Conservation (phyloP, 2,888 invertebrate genomes). For the Chrysotoxum bicinctum region DNA sequence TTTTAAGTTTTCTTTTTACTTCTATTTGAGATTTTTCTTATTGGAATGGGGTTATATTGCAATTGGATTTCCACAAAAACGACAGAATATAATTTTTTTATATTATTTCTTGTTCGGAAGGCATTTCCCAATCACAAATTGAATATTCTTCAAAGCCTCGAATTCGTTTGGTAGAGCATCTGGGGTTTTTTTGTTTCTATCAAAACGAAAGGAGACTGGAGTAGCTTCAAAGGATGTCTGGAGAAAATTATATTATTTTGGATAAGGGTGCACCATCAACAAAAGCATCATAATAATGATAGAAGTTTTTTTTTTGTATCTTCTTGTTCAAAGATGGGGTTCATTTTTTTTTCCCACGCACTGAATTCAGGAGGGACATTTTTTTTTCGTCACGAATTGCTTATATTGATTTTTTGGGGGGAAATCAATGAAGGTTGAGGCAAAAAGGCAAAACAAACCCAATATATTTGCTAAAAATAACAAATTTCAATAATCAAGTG, state of each 20-base stretch:
- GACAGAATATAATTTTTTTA: not conserved
- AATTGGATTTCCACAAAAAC: slow-evolving; percentile 5
- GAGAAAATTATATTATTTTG: slow-evolving; percentile 4
- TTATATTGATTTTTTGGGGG: not conserved
- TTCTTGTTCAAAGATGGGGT: not conserved
- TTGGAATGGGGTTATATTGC: slow-evolving; percentile 13
- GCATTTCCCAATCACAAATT: slow-evolving; percentile 16
- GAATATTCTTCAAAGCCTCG: slow-evolving; percentile 7
- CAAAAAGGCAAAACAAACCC: not conserved
- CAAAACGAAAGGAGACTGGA: not conserved
- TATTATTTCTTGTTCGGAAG: not conserved
- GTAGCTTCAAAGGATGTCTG: slow-evolving; percentile 17
- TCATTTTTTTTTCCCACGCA: not conserved
- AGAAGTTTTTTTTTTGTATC: not conserved
- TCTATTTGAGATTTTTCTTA: not conserved
- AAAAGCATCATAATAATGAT: not conserved
- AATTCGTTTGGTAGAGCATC: not conserved
- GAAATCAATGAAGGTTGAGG: not conserved
- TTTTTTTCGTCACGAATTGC: not conserved
- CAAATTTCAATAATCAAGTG: not conserved
- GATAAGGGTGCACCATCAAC: not conserved
- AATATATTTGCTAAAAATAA: slow-evolving; percentile 4
- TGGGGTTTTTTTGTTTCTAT: not conserved
- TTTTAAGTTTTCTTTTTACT: not conserved
- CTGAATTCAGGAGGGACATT: not conserved